A percentile compares a stretch with the other conserved stretches of the same genome.
These are phyloP conservation scores for Perizoma flavofasciatum DNA, from an alignment of 2,888 invertebrate genomes.

Conservation along the genomic window DNA sequence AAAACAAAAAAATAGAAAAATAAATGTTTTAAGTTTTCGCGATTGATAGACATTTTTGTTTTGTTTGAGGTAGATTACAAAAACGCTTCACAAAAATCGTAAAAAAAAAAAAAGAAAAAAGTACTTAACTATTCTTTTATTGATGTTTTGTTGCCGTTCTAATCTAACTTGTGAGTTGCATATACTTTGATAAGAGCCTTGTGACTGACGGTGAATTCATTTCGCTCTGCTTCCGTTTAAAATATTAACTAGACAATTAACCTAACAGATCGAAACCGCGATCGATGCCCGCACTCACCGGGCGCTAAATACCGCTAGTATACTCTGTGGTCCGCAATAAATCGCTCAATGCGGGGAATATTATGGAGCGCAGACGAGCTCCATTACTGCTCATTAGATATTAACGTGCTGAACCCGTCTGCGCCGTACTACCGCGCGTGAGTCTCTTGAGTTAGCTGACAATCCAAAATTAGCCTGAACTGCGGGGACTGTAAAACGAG, in stretches of 20 bases:
- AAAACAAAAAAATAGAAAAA: no score
- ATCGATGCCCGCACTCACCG: constrained; percentile 12
- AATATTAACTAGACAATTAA: constrained; percentile 8
- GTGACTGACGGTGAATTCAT: no score
- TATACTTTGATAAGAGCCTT: no score
- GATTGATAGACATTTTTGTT: no score
- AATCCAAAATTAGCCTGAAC: not conserved
- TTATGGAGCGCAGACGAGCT: constrained; percentile 45
- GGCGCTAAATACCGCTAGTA: constrained; percentile 11
- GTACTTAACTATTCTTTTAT: no score
- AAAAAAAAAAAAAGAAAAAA: no score
- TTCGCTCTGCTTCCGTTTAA: not conserved
- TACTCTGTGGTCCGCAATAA: constrained; percentile 28
- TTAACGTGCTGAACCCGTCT: constrained; percentile 48
- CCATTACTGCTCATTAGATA: constrained; percentile 71
- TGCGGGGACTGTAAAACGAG: not conserved
- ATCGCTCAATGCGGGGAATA: constrained; percentile 40
- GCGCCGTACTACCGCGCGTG: not conserved
- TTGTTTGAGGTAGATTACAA: no score
- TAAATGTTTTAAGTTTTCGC: no score
- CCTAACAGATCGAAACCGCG: constrained; percentile 1
- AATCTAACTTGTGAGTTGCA: no score
- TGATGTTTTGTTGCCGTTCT: no score
- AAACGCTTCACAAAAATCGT: no score
- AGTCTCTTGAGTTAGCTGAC: not conserved